Percentiles rank a stretch among this genome's conserved stretches.
Evolutionary conservation across 2,888 invertebrate genomes (phyloP).

Genomic region (Dione juno): DNA sequence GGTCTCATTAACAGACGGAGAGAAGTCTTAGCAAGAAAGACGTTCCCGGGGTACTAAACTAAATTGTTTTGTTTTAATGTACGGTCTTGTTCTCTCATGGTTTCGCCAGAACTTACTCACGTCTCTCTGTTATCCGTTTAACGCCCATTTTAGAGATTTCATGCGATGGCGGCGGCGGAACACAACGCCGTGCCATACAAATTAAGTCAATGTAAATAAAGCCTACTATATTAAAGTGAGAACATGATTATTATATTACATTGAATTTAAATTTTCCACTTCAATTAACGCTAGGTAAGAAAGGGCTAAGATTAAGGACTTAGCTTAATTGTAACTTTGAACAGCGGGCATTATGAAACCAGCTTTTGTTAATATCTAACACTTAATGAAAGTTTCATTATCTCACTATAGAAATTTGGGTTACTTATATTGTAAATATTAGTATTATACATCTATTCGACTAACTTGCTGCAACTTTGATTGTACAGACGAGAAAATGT

Average conservation of each 20-base stretch:
- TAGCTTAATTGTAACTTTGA: background rate
- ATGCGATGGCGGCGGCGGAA: background rate
- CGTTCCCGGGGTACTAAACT: background rate
- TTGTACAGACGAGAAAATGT: too few relatives aligned
- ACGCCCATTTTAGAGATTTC: too few relatives aligned
- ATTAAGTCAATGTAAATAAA: background rate
- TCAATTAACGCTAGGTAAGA: background rate
- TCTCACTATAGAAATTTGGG: background rate
- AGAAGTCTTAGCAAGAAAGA: background rate
- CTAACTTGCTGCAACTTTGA: too few relatives aligned
- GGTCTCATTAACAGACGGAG: background rate
- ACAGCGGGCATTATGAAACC: background rate
- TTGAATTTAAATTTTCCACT: background rate
- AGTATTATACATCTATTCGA: too few relatives aligned
- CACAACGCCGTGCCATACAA: background rate
- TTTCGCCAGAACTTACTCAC: too few relatives aligned
- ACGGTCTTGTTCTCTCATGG: too few relatives aligned
- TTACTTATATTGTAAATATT: background rate
- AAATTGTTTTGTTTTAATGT: background rate
- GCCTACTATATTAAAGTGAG: background rate
- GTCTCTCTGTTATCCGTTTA: too few relatives aligned
- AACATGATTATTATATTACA: background rate
- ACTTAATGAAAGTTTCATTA: conserved; percentile 14
- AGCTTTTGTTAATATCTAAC: conserved; percentile 11
- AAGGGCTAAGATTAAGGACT: conserved; percentile 6